Conservation (phyloP, 2,113 vertebrate genomes). For the Heterotis niloticus region DNA sequence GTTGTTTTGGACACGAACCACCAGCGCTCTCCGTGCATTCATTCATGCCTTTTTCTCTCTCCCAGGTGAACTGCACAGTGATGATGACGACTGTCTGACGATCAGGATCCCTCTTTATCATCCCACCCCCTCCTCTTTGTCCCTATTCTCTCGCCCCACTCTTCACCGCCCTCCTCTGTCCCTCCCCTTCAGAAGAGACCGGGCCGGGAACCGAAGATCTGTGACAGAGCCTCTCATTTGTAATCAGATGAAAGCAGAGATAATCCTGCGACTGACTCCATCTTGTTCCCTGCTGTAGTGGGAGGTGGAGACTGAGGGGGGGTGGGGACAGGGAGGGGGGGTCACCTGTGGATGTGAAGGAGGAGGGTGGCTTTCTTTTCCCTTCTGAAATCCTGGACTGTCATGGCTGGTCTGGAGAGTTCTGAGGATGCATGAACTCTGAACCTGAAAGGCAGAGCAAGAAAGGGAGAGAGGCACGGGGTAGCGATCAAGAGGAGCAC, state of each 20-base stretch:
- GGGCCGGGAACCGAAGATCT: slow-evolving; percentile 53
- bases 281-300: slow-evolving; percentile 47
- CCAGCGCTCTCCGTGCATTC: slow-evolving; percentile 29
- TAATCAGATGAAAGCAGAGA: slow-evolving; percentile 58
- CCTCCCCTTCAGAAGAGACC: slow-evolving; percentile 9
- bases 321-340: slow-evolving; percentile 22
- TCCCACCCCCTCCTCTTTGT: slow-evolving; percentile 38
- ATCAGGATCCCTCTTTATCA: slow-evolving; percentile 33
- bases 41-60: slow-evolving; percentile 22
- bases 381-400: slow-evolving; percentile 32
- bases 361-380: slow-evolving; percentile 22
- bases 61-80: slow-evolving; percentile 35
- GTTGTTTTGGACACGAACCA: slow-evolving; percentile 20
- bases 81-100: slow-evolving; percentile 37
- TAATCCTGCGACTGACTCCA: slow-evolving; percentile 55
- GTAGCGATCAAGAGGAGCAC: neutral
- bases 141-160: slow-evolving; percentile 2
- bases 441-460: slow-evolving; percentile 21
- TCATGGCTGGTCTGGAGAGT: slow-evolving; percentile 15
- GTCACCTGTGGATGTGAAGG: slow-evolving; percentile 57
- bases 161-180: neutral
- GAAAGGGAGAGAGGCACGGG: slow-evolving; percentile 8
- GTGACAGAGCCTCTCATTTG: slow-evolving; percentile 48
- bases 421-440: slow-evolving; percentile 27
- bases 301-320: slow-evolving; percentile 27